Base-by-base conservation (phyloP, 2,797 vertebrate genomes). In the Onychomys torridus region DNA sequence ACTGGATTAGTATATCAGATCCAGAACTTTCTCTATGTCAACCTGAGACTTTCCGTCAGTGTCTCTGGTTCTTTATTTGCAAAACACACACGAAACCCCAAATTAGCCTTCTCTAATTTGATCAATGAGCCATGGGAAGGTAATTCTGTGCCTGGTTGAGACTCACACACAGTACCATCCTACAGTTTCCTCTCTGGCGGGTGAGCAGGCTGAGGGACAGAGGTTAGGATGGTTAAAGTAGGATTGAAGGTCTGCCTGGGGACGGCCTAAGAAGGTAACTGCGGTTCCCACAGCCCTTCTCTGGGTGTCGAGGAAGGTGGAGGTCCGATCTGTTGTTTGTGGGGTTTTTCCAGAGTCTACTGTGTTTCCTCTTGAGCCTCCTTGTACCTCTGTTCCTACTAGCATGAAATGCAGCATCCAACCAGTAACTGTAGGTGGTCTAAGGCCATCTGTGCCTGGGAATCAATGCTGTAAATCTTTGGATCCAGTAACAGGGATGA, bases 1-100 rank as follows among this genome's bases (percentile, higher is more conserved):
- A 9, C 65, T 29, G 4, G 27, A 16, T 9, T 17, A 43, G 34
- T 61, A 21, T 2, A 10, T 40, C 2, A 23, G 11, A 37, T 12
- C 71, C 4, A 23, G 0, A 2, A 0, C 43, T 52, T 11, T 12
- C 0, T 0, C 1, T 3, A 1, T 37, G 9, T 40, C 25, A 14
- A 8, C 63, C 55, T 13, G n/a, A 65, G 10, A 52, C 6, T 34
- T 49, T 32, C 34, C 7, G 69, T 73, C 5, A 0, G 10, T 43
- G 17, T 61, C 40, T 79, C 65, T 46, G 49, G 63, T 57, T 55
- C 76, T 75, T 71, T n/a, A 57, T 92, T 69, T 83, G 69, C 0
- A 61, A 61, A 90, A 40, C 29, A 14, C 27, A 63, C 7, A 17
- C 23, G 16, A 19, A 37, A 40, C 46, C 3, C 34, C 57, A 27